Evolutionary conservation across 2,888 invertebrate genomes (phyloP).

Genomic region (Eurytoma californica): DNA sequence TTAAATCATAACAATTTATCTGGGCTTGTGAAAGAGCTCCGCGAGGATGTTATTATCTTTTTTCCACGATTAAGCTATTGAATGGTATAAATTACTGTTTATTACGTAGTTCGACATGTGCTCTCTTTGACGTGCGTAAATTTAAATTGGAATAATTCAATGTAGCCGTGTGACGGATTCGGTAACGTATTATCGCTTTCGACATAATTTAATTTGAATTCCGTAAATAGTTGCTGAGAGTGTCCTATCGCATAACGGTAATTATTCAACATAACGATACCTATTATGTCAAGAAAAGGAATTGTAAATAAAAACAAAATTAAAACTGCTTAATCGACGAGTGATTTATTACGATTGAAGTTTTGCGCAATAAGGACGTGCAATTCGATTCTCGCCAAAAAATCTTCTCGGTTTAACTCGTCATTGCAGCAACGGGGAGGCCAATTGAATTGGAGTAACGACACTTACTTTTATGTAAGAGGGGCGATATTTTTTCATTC

Average conservation of each 20-base stretch:
- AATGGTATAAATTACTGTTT: conserved; percentile 1
- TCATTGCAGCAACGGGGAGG: conserved; percentile 1
- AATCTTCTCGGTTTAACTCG: neutral
- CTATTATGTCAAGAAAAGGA: no score
- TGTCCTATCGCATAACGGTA: no score
- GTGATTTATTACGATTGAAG: no score
- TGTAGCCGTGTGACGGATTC: no score
- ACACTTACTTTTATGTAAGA: conserved; percentile 49
- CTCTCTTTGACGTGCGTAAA: neutral
- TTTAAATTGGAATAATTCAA: neutral
- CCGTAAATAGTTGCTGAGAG: no score
- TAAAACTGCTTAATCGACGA: no score
- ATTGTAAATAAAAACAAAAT: no score
- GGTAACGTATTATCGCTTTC: no score
- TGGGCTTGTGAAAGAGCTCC: neutral
- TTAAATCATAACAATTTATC: neutral
- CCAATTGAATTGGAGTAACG: conserved; percentile 31
- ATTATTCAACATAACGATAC: no score
- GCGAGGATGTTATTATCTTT: neutral
- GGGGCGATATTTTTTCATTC: neutral
- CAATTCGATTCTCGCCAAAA: neutral
- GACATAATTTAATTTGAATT: no score
- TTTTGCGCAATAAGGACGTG: neutral
- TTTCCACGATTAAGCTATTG: neutral
- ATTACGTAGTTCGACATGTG: neutral